A percentile compares a stretch with the other conserved stretches of the same genome.
These are phyloP conservation scores for Parasteatoda lunata DNA, from an alignment of 2,888 invertebrate species.

Conservation along the genomic window DNA sequence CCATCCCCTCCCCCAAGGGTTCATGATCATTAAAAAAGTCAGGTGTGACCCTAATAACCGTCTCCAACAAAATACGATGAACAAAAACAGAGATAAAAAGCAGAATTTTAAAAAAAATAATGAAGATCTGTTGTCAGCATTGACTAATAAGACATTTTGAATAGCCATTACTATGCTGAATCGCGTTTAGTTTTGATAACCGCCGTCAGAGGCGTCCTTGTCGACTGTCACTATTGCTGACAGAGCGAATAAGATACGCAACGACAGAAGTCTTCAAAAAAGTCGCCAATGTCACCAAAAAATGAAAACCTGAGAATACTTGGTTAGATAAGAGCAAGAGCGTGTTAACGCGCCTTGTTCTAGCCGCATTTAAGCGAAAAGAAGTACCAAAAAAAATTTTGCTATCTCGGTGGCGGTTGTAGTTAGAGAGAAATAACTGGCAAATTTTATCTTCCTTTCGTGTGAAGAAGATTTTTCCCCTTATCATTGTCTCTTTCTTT, in stretches of 20 bases:
- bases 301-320: slow-evolving; percentile 22
- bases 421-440: slow-evolving; percentile 34
- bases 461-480: slow-evolving; percentile 18
- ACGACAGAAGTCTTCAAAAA: slow-evolving; percentile 17
- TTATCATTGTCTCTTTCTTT: background rate
- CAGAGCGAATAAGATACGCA: slow-evolving; percentile 59
- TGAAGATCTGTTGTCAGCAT: slow-evolving; percentile 7
- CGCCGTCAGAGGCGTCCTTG: slow-evolving; percentile 51
- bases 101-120: background rate
- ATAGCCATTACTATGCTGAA: slow-evolving; percentile 40
- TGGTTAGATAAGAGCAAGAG: slow-evolving; percentile 12
- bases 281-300: slow-evolving; percentile 24
- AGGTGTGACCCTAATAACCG: slow-evolving; percentile 46
- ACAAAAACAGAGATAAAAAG: background rate
- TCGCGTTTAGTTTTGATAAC: slow-evolving; percentile 52
- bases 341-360: slow-evolving; percentile 54
- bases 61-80: background rate
- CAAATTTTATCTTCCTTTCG: slow-evolving; percentile 48
- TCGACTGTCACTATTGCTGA: slow-evolving; percentile 52
- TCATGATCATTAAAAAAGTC: slow-evolving; percentile 31
- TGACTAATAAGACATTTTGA: slow-evolving; percentile 60
- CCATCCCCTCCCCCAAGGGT: background rate
- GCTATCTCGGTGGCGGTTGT: slow-evolving; percentile 40
- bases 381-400: background rate
- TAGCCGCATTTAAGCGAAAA: slow-evolving; percentile 9